Evolutionary conservation across 2,888 invertebrate genomes (phyloP), one percentile per base, ranked within the genome.

Genomic region (Idaea aversata): DNA sequence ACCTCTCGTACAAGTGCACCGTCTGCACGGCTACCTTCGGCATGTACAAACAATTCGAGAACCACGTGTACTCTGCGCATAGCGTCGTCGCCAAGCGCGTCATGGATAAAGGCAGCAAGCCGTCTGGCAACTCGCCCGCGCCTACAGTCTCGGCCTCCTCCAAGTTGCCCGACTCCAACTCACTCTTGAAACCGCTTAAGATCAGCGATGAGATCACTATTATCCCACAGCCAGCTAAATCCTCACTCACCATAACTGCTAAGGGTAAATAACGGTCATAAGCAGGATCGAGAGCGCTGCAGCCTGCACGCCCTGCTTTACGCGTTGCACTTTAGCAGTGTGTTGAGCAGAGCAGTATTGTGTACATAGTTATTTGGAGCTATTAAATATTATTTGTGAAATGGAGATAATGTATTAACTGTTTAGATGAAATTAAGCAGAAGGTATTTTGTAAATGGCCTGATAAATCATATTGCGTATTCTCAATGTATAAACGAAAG

Each of bases 31-130:
- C 98, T 66, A 98, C 98, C 25, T 98, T 98, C 86, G 98, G 97
- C 75, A 97, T 98, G 97, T 98, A 98, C 93, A 97, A 98, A 93
- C 97, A 98, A 81, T 98, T 98, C 84, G 98, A 98, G 85, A 98
- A 97, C 84, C 98, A 98, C 87, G 98, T 98, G 4, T 98, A 98
- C 85, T 97, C 98, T 57, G 98, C 98, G 64, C 98, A 98, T 84
- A 98, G 97, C 88, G 97, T 97, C 58, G 97, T 97, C 61, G 97
- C 97, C 60, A 97, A 97, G 82, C 95, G 97, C 70, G 97, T 96
- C 38, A 96, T 97, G 95, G 97, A 96, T 80, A 96, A 96, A 85
- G 96, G 95, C 81, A 95, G 68, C 73, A 88, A 86, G 75, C 76
- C 82, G 61, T 67, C 65, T 13, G 67, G 88, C 36, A 70, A 79